A percentile compares a stretch with the other conserved stretches of the same genome.
Conservation (phyloP, 2,113 vertebrate genomes). For the Pongo pygmaeus region DNA sequence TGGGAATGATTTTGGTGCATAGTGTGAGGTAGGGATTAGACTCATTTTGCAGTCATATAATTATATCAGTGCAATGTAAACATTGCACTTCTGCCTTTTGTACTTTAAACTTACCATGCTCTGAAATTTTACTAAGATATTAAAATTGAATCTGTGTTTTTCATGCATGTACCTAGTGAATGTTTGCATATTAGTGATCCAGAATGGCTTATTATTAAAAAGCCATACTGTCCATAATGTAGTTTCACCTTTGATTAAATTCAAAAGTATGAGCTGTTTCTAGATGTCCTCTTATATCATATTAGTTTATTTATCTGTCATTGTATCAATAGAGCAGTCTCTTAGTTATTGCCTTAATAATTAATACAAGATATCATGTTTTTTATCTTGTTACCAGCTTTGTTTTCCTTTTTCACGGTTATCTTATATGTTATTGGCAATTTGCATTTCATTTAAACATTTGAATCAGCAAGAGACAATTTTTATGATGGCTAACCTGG, state of each 20-base stretch:
- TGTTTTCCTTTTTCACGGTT: neutral
- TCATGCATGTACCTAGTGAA: neutral
- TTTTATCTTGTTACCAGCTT: neutral
- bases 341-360: neutral
- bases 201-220: neutral
- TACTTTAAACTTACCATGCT: accelerated
- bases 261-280: neutral
- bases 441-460: neutral
- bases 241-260: neutral
- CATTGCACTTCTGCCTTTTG: neutral
- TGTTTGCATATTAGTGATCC: neutral
- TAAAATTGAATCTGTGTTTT: neutral
- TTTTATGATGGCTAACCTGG: neutral
- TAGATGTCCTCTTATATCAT: neutral
- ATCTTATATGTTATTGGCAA: neutral
- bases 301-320: neutral
- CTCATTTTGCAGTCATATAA: no score
- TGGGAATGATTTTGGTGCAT: neutral
- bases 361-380: neutral
- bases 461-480: neutral
- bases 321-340: neutral
- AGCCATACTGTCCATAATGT: neutral
- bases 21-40: neutral
- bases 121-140: neutral
- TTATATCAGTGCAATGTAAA: neutral